Percentiles rank a stretch among this genome's conserved stretches.
These are phyloP conservation scores for Arenaria interpres DNA, from an alignment of 2,113 vertebrate genomes.

Conservation along the genomic window DNA sequence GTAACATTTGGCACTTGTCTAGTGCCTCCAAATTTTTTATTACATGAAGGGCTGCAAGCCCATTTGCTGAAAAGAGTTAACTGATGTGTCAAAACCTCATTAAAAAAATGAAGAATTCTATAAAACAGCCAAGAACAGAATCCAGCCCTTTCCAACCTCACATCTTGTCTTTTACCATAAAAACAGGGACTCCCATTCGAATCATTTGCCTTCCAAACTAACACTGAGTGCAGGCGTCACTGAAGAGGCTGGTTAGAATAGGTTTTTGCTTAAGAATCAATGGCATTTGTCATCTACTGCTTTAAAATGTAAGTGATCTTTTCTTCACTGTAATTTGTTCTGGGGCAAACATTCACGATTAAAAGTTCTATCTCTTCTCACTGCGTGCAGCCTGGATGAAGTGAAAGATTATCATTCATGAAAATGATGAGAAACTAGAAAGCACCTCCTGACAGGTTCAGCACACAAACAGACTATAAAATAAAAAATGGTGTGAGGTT, in stretches of 20 bases:
- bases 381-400: not conserved
- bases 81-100: not conserved
- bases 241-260: not conserved
- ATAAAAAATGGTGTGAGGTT: not conserved
- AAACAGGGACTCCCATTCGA: not conserved
- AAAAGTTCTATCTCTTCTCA: not conserved
- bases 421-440: not conserved
- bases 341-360: not conserved
- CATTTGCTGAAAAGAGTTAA: not conserved
- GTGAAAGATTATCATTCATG: not conserved
- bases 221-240: not conserved
- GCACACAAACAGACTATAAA: not conserved
- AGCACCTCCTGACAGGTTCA: not conserved
- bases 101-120: not conserved
- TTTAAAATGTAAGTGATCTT: not conserved
- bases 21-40: not conserved
- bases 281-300: not conserved
- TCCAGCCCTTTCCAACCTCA: not conserved
- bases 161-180: not conserved
- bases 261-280: not conserved
- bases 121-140: not conserved
- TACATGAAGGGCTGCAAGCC: not conserved
- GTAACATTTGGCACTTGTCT: not conserved
- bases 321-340: not conserved
- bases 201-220: not conserved